phyloP scores from a whole-genome alignment of 2,888 invertebrate genomes.

The Hylaea fasciaria region DNA sequence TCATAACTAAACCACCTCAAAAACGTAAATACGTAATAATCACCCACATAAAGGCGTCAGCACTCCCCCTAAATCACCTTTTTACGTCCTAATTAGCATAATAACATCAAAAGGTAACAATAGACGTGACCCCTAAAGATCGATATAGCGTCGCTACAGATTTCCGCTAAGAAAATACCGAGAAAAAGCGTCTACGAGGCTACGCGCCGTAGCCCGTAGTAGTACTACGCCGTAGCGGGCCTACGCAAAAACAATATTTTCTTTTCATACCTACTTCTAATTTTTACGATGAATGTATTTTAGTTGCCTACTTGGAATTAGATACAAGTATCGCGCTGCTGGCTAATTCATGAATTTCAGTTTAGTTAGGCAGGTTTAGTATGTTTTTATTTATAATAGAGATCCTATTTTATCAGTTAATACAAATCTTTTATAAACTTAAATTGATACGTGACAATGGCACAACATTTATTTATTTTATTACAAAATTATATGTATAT shows the following conservation, averaged over 20 bases:
- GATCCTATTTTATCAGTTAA: too few species aligned
- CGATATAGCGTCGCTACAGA: conserved; percentile 29
- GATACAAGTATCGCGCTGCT: too few species aligned
- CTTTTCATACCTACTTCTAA: conserved; percentile 10
- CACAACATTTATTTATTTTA: too few species aligned
- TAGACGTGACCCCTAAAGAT: conserved; percentile 29
- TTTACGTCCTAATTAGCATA: conserved; percentile 32
- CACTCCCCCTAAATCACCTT: conserved; percentile 20
- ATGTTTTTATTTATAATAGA: too few species aligned
- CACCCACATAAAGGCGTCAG: neutral
- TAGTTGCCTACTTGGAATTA: neutral
- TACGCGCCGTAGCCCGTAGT: conserved; percentile 39
- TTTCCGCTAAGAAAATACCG: conserved; percentile 19
- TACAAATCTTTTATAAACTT: too few species aligned
- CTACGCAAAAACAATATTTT: conserved; percentile 38
- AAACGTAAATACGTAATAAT: neutral
- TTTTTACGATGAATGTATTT: conserved; percentile 21
- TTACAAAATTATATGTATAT: too few species aligned
- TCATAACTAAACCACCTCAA: too few species aligned
- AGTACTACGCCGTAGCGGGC: conserved; percentile 43
- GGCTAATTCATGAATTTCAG: too few species aligned
- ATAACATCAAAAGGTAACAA: conserved; percentile 32
- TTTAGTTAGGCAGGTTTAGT: too few species aligned
- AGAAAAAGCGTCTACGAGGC: conserved; percentile 21
- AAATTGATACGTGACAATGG: too few species aligned